Percentiles rank a stretch among this genome's conserved stretches.
Conservation (phyloP, 1,140 invertebrate species). For the Trichonephila clavipes region DNA sequence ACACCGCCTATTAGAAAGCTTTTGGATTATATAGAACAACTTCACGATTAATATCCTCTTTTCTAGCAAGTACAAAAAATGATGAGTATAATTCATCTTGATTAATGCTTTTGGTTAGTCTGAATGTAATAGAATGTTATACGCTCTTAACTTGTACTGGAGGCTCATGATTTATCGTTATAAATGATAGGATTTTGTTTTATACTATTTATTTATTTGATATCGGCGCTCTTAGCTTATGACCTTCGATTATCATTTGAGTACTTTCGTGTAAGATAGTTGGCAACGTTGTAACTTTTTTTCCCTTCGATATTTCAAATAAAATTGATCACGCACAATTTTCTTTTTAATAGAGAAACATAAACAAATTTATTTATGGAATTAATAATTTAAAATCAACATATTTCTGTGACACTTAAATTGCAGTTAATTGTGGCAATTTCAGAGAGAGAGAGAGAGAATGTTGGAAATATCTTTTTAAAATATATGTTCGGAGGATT, state of each 20-base stretch:
- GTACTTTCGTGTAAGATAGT: neutral
- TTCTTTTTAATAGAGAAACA: neutral
- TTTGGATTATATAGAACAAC: constrained; percentile 14
- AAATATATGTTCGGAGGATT: too few relatives aligned
- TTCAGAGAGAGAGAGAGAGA: too few relatives aligned
- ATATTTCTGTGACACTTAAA: too few relatives aligned
- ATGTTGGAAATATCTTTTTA: too few relatives aligned
- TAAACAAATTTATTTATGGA: neutral
- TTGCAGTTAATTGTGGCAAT: too few relatives aligned
- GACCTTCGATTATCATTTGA: neutral
- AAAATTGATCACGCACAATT: neutral
- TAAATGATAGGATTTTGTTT: constrained; percentile 45
- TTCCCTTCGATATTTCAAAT: neutral
- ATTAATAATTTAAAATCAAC: neutral
- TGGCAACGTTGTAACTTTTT: neutral
- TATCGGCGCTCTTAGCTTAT: neutral
- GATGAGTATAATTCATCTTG: constrained; percentile 55
- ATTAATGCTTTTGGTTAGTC: constrained; percentile 10
- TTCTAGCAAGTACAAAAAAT: neutral
- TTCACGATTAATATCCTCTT: constrained; percentile 32
- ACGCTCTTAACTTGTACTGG: neutral
- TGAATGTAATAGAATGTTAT: constrained; percentile 25
- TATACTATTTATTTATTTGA: constrained; percentile 32
- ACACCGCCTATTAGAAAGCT: neutral
- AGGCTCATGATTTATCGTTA: constrained; percentile 40